Conservation (phyloP, 1,140 invertebrate genomes). For the Tribolium castaneum region DNA sequence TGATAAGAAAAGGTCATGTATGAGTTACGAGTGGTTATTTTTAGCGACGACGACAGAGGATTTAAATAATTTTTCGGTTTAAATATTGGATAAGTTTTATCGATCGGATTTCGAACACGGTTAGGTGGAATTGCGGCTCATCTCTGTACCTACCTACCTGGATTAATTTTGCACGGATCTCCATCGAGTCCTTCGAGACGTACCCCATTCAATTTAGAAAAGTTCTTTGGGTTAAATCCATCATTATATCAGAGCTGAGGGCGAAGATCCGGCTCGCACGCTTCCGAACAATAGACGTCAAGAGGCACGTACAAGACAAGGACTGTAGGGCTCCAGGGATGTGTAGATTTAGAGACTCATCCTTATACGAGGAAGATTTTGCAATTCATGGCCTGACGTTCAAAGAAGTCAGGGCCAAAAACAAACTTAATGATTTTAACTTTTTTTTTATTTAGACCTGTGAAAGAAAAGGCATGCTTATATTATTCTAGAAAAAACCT, state of each 20-base stretch:
- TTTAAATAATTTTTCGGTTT: neutral
- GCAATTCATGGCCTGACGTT: too few relatives aligned
- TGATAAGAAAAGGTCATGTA: too few relatives aligned
- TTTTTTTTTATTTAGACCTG: too few relatives aligned
- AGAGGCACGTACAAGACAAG: conserved; percentile 60
- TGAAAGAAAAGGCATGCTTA: too few relatives aligned
- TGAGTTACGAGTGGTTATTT: too few relatives aligned
- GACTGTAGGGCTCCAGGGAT: conserved; percentile 49
- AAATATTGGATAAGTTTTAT: neutral
- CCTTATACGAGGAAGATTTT: too few relatives aligned
- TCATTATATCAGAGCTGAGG: conserved; percentile 59
- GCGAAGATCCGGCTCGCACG: conserved; percentile 58
- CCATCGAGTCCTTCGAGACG: neutral
- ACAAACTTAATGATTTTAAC: too few relatives aligned
- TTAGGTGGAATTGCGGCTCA: neutral
- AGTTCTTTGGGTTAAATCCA: conserved; percentile 55
- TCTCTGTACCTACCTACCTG: neutral
- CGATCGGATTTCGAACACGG: neutral
- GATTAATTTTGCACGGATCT: conserved; percentile 2
- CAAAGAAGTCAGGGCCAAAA: too few relatives aligned
- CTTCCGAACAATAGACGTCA: conserved; percentile 61
- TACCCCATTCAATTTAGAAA: conserved; percentile 41
- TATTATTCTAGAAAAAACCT: too few relatives aligned
- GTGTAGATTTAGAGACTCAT: conserved; percentile 20
- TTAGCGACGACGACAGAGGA: too few relatives aligned